A percentile compares a stretch with the other conserved stretches of the same genome.
phyloP scores from a whole-genome alignment of 2,113 vertebrate genomes.

The Ibidorhyncha struthersii region DNA sequence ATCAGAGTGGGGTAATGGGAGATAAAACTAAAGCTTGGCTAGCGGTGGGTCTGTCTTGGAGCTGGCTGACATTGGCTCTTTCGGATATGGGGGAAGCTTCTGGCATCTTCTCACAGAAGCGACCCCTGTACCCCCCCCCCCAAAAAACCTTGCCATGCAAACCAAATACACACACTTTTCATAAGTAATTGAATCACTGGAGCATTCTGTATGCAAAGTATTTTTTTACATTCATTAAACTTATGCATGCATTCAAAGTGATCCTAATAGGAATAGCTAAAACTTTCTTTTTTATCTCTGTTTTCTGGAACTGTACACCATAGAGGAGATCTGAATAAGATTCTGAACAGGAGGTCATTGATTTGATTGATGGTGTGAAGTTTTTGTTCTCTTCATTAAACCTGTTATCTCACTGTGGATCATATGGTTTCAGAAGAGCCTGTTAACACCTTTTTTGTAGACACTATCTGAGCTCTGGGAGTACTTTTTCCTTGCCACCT shows the following conservation, averaged over 20 bases:
- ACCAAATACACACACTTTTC: background rate
- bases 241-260: background rate
- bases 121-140: rapidly evolving
- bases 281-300: background rate
- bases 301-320: background rate
- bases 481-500: background rate
- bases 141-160: background rate
- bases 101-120: background rate
- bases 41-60: background rate
- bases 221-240: background rate
- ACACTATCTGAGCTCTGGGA: background rate
- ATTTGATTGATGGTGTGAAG: background rate
- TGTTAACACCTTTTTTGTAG: background rate
- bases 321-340: background rate
- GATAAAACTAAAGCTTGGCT: background rate
- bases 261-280: background rate
- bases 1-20: background rate
- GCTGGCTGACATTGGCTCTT: background rate
- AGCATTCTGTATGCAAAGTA: background rate
- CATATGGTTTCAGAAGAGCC: background rate
- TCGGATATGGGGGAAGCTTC: background rate
- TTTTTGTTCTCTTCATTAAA: background rate
- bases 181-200: background rate
- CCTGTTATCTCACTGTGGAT: background rate
- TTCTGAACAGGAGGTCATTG: background rate